Percentiles rank a stretch among this genome's conserved stretches.
These are phyloP conservation scores for Sebastiscus albofasciatus DNA, from an alignment of 2,797 vertebrate genomes.

Conservation along the genomic window DNA sequence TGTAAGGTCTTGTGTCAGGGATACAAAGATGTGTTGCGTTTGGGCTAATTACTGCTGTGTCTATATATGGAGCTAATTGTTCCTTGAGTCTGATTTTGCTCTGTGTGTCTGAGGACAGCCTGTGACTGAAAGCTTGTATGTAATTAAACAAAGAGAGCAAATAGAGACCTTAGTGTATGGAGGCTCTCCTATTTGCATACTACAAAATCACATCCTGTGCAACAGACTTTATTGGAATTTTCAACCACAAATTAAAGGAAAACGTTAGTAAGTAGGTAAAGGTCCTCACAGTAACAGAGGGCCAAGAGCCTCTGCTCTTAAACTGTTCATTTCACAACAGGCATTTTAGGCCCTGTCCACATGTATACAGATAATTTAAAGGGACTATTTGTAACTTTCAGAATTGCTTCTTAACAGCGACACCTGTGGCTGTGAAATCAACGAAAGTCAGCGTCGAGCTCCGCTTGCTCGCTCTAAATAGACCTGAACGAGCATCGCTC, in stretches of 20 bases:
- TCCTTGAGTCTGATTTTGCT: not conserved
- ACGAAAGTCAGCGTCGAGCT: too few relatives aligned
- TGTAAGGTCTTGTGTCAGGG: not conserved
- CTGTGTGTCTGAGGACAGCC: not conserved
- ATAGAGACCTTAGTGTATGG: not conserved
- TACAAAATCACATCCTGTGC: not conserved
- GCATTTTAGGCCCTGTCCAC: not conserved
- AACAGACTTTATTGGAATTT: not conserved
- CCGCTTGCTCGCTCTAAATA: too few relatives aligned
- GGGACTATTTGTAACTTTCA: too few relatives aligned
- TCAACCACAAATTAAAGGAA: not conserved
- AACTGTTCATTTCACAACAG: not conserved
- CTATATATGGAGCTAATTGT: constrained; percentile 15
- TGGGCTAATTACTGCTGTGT: not conserved
- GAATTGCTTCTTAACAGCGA: too few relatives aligned
- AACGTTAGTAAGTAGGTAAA: not conserved
- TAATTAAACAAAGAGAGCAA: constrained; percentile 1
- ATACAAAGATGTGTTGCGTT: not conserved
- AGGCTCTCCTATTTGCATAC: not conserved
- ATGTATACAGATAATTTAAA: too few relatives aligned
- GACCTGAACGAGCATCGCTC: too few relatives aligned
- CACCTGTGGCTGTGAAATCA: too few relatives aligned
- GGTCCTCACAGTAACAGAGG: not conserved
- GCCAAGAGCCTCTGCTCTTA: not conserved
- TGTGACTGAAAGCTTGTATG: not conserved